These are phyloP conservation scores for Dallia pectoralis DNA, from an alignment of 2,797 vertebrate genomes.

Conservation along the genomic window DNA sequence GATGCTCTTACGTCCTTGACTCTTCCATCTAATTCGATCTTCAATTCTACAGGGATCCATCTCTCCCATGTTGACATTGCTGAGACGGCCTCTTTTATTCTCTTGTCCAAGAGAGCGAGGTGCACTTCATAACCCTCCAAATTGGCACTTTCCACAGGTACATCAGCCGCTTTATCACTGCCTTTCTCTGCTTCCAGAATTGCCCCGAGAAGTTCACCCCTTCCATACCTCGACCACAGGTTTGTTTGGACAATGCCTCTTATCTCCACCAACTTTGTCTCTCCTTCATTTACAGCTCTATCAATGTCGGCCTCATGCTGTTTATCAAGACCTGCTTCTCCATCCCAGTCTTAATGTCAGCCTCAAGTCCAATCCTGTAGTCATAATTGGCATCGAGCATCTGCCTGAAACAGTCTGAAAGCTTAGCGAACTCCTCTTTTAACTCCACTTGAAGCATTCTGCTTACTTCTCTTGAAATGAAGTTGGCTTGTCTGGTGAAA, in stretches of 20 bases:
- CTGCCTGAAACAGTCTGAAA: neutral
- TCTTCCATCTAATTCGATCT: neutral
- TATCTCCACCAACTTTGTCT: neutral
- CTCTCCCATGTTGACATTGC: neutral
- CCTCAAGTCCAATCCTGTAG: conserved; percentile 4
- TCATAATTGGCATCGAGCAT: conserved; percentile 5
- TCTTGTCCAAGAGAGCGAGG: neutral
- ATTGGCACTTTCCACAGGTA: neutral
- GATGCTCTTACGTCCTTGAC: neutral
- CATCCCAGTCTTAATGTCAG: neutral
- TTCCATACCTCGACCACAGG: neutral
- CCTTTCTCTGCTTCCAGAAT: neutral
- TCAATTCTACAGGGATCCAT: neutral
- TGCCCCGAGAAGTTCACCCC: neutral
- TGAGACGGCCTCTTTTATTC: neutral
- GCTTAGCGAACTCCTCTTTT: neutral
- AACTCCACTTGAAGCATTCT: neutral
- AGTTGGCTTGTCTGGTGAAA: neutral
- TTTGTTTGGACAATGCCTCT: conserved; percentile 1
- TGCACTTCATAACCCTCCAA: neutral
- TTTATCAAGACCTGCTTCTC: neutral
- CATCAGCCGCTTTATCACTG: too few species aligned
- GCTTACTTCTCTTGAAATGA: neutral
- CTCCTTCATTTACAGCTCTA: neutral
- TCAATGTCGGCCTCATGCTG: neutral